Conservation (phyloP, 2,797 vertebrate species). For the Caiman crocodilus region DNA sequence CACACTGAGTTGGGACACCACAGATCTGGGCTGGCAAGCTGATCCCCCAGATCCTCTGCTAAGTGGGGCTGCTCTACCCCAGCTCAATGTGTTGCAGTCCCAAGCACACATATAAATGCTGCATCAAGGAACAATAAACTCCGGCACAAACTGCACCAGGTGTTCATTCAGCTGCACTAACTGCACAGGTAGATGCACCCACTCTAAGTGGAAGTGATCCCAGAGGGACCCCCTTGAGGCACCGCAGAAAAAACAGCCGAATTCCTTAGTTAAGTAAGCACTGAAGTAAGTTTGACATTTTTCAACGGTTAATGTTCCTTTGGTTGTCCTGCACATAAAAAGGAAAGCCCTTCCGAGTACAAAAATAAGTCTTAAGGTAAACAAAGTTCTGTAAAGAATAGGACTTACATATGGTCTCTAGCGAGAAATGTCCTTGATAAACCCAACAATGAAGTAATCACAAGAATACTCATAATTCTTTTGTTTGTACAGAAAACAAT, state of each 20-base stretch:
- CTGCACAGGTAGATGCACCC: too few relatives aligned
- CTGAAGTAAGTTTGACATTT: background rate
- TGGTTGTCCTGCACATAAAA: background rate
- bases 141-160: too few relatives aligned
- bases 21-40: too few relatives aligned
- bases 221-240: background rate
- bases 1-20: too few relatives aligned
- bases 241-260: background rate
- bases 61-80: too few relatives aligned
- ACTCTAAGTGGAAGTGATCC: background rate
- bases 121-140: too few relatives aligned
- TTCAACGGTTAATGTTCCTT: background rate
- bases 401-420: background rate
- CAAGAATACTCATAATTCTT: too few relatives aligned
- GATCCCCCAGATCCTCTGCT: too few relatives aligned
- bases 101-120: too few relatives aligned
- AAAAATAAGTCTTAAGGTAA: background rate
- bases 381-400: background rate
- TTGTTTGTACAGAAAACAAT: background rate
- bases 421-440: background rate
- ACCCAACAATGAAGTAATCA: background rate
- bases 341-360: background rate
- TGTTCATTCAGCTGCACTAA: too few relatives aligned
- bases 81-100: too few relatives aligned
- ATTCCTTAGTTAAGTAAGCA: background rate